These are phyloP conservation scores for Caranx ignobilis DNA, from an alignment of 2,113 vertebrate species.

Conservation along the genomic window DNA sequence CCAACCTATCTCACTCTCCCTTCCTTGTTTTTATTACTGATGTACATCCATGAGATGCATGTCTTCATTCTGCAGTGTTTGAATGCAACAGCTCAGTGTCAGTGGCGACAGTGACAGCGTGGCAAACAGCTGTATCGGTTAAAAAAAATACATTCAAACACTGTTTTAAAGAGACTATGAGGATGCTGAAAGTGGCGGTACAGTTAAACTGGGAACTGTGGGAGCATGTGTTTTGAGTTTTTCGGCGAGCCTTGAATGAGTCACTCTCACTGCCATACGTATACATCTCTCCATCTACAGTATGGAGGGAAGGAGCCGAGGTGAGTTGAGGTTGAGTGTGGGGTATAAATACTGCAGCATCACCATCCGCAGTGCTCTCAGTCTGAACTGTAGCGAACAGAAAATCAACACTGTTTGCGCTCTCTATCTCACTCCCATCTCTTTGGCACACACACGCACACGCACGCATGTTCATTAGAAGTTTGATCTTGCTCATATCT, in stretches of 20 bases:
- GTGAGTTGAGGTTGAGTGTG: slow-evolving; percentile 71
- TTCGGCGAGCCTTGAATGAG: slow-evolving; percentile 31
- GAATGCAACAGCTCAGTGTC: slow-evolving; percentile 42
- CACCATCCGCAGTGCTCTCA: slow-evolving; percentile 77
- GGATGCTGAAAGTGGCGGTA: background rate
- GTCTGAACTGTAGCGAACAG: slow-evolving; percentile 69
- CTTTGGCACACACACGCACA: slow-evolving; percentile 5
- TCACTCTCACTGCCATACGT: slow-evolving; percentile 39
- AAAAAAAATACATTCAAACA: background rate
- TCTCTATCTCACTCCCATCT: slow-evolving; percentile 38
- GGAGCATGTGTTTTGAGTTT: slow-evolving; percentile 18
- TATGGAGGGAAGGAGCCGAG: slow-evolving; percentile 62
- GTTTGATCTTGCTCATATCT: slow-evolving; percentile 14
- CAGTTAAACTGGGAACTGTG: slow-evolving; percentile 11
- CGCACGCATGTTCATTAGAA: slow-evolving; percentile 27
- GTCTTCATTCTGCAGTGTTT: slow-evolving; percentile 16
- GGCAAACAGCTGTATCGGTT: slow-evolving; percentile 32
- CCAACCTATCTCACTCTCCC: slow-evolving; percentile 15
- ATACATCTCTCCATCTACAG: slow-evolving; percentile 44
- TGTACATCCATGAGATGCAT: slow-evolving; percentile 35
- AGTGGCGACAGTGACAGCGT: slow-evolving; percentile 27
- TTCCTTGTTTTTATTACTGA: slow-evolving; percentile 23
- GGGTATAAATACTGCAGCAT: slow-evolving; percentile 77
- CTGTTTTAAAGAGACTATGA: background rate
- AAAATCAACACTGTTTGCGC: slow-evolving; percentile 58